Evolutionary conservation across 2,113 vertebrate species (phyloP), one percentile per base, ranked within the genome.

Genomic region (Alexandromys fortis): DNA sequence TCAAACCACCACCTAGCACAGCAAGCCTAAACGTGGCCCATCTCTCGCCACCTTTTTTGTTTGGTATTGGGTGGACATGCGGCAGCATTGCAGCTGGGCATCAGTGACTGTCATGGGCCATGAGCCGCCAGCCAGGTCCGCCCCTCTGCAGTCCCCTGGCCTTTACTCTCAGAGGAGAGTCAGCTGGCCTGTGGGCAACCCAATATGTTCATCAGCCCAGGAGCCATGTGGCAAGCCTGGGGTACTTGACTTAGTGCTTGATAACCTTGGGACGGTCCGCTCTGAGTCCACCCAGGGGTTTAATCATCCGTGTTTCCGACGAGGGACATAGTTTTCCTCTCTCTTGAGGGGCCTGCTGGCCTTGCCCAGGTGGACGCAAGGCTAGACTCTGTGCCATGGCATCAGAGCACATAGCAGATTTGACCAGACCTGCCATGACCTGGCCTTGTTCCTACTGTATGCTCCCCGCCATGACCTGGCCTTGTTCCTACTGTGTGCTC

Each of bases 341-440:
- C 45, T 73, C 68, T 38, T 52, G 3, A 87, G 65, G 19, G 21
- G 30, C 21, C n/a, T 70, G 65, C 30, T 38, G 33, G 10, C 47
- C 47, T 52, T 52, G 42, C 3, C 12, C 30, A 49, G 33, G 65
- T 33, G 38, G 61, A 67, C 7, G 4, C 67, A 16, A 72, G 67
- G 11, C 73, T 47, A 33, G 19, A 33, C 21, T 22, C 63, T 26
- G 26, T 9, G 17, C 58, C 49, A 42, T 0, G 0, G 13, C 30
- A 24, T 38, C 91, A 17, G 30, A 83, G 42, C 73, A 45, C 13
- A 68, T 0, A 3, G 12, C 65, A 49, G 58, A 16, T 52, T 79
- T 0, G 58, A 7, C 49, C 19, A 13, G 3, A 38, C 58, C n/a
- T 7, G 26, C 2, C 6, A 68, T 33, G 65, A 68, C 65, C 65